A percentile compares a stretch with the other conserved stretches of the same genome.
Conservation (phyloP, 2,113 vertebrate genomes). For the Haemorhous mexicanus region DNA sequence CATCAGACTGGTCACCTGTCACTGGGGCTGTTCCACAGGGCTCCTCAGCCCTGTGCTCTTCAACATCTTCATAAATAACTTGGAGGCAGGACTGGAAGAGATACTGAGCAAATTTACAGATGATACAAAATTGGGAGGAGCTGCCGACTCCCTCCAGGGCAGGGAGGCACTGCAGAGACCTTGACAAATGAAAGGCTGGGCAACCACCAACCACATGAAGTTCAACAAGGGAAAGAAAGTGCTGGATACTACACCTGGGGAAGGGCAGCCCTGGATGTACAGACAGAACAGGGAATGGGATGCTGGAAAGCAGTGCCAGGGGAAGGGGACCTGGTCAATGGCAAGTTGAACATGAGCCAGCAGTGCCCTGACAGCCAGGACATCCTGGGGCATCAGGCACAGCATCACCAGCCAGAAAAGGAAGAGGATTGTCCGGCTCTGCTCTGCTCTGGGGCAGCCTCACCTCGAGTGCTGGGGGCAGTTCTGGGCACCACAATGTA, state of each 20-base stretch:
- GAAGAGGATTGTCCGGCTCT: not conserved
- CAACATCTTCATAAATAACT: not conserved
- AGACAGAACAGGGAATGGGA: rapidly evolving
- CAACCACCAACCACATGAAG: not conserved
- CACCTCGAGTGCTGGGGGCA: not conserved
- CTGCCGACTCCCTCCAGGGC: not conserved
- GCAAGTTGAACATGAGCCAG: not conserved
- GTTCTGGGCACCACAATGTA: no score
- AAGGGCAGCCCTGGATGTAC: not conserved
- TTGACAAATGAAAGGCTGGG: not conserved
- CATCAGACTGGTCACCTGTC: not conserved
- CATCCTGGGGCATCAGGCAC: not conserved
- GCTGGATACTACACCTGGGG: not conserved
- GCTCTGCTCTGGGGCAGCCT: not conserved
- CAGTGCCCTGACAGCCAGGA: not conserved
- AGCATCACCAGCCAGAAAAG: not conserved
- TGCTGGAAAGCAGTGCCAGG: not conserved
- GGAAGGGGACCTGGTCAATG: not conserved
- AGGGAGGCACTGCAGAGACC: not conserved
- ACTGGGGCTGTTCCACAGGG: not conserved
- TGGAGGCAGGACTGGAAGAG: not conserved
- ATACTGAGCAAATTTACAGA: not conserved
- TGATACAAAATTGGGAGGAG: not conserved
- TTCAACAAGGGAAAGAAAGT: not conserved
- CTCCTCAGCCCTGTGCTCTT: not conserved